phyloP scores from a whole-genome alignment of 1,140 invertebrate genomes.

The Anoplolepis gracilipes region DNA sequence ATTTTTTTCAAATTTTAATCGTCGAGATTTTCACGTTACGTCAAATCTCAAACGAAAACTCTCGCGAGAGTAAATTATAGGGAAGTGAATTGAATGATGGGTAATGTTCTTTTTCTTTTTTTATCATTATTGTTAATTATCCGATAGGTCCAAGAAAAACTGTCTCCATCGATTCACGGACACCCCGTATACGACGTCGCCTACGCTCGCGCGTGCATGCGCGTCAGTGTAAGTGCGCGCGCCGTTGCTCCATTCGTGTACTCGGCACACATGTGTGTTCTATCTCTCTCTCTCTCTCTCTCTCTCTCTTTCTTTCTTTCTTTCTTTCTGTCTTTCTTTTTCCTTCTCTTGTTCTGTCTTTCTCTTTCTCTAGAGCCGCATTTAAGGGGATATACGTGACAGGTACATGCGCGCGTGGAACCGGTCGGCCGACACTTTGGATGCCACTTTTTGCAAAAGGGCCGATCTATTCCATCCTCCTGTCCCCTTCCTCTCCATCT shows the following conservation, averaged over 20 bases:
- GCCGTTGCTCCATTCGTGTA: conserved; percentile 36
- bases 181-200: conserved; percentile 42
- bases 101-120: background rate
- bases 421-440: conserved; percentile 63
- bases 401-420: conserved; percentile 58
- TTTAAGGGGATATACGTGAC: conserved; percentile 60
- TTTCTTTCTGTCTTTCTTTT: background rate
- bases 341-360: background rate
- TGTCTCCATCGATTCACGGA: conserved; percentile 1
- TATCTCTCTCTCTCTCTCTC: background rate
- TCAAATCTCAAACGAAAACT: background rate
- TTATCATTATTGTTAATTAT: background rate
- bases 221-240: conserved; percentile 21
- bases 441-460: conserved; percentile 50
- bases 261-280: conserved; percentile 9
- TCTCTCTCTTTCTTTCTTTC: background rate
- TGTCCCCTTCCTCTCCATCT: background rate
- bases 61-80: background rate
- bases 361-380: background rate
- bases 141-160: background rate
- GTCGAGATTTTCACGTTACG: background rate
- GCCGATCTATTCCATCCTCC: background rate
- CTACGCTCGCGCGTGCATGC: conserved; percentile 37
- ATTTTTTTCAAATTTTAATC: background rate
- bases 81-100: background rate